Conservation (phyloP, 1,140 invertebrate genomes). For the Eumaeus atala region DNA sequence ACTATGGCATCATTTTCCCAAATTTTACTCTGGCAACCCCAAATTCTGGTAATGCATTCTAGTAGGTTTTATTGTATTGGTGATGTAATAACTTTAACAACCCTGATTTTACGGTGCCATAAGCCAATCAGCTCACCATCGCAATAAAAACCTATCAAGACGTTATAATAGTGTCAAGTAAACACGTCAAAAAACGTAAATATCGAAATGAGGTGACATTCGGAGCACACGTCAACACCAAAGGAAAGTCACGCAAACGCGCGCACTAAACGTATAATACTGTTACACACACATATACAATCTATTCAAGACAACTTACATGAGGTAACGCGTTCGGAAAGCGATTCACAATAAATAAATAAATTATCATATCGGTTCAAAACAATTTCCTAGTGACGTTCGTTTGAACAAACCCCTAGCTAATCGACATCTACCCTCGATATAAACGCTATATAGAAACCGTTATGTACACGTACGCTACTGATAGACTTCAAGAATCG, state of each 20-base stretch:
- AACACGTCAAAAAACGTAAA: background rate
- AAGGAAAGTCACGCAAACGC: slow-evolving; percentile 2
- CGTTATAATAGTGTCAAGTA: background rate
- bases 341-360: slow-evolving; percentile 39
- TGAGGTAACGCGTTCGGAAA: slow-evolving; percentile 1
- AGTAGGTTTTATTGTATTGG: background rate
- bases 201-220: slow-evolving; percentile 1
- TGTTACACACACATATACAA: slow-evolving; percentile 11
- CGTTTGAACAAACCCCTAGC: slow-evolving; percentile 66
- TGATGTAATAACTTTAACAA: no score
- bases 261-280: slow-evolving; percentile 7
- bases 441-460: slow-evolving; percentile 64
- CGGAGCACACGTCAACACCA: slow-evolving; percentile 2
- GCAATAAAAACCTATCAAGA: background rate
- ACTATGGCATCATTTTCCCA: no score
- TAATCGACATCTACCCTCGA: slow-evolving; percentile 57
- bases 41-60: background rate
- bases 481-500: slow-evolving; percentile 48
- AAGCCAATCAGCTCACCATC: background rate
- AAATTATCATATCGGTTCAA: slow-evolving; percentile 55
- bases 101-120: no score
- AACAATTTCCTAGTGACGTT: slow-evolving; percentile 41
- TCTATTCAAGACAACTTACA: slow-evolving; percentile 11
- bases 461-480: slow-evolving; percentile 63
- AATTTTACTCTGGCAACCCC: no score